phyloP scores from a whole-genome alignment of 2,113 vertebrate species.

The Neomonachus schauinslandi region DNA sequence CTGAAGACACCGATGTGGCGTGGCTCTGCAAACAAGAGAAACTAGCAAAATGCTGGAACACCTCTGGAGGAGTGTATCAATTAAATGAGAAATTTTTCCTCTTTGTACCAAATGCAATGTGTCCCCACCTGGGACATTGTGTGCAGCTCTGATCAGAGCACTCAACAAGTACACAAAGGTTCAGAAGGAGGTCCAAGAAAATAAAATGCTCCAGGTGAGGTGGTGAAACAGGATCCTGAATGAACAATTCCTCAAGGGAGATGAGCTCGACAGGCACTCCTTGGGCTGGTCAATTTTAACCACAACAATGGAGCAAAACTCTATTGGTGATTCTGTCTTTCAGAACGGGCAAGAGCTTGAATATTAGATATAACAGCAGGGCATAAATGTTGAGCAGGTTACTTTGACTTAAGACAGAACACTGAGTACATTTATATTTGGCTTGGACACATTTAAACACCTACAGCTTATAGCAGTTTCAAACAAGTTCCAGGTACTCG shows the following conservation, averaged over 20 bases:
- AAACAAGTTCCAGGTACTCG: neutral
- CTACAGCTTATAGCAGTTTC: neutral
- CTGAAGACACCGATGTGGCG: neutral
- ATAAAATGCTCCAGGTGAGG: neutral
- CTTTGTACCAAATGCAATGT: neutral
- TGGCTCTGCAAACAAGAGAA: conserved; percentile 26
- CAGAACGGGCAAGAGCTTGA: neutral
- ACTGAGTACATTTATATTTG: neutral
- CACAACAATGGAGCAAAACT: neutral
- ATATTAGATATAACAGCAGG: conserved; percentile 8
- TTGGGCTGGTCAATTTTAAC: conserved; percentile 8
- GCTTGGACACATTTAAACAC: neutral
- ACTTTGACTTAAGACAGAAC: conserved; percentile 24
- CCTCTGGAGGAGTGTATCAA: neutral
- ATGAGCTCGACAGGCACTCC: neutral
- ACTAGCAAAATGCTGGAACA: neutral
- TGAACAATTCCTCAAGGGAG: neutral
- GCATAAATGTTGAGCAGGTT: neutral
- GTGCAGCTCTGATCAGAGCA: neutral
- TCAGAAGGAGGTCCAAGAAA: neutral
- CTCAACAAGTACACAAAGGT: neutral
- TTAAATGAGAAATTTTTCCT: conserved; percentile 17
- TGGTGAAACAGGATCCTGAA: neutral
- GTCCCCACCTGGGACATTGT: neutral
- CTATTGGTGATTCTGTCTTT: neutral